Base-by-base conservation (phyloP, 2,888 invertebrate species). In the Melitaea athalia region DNA sequence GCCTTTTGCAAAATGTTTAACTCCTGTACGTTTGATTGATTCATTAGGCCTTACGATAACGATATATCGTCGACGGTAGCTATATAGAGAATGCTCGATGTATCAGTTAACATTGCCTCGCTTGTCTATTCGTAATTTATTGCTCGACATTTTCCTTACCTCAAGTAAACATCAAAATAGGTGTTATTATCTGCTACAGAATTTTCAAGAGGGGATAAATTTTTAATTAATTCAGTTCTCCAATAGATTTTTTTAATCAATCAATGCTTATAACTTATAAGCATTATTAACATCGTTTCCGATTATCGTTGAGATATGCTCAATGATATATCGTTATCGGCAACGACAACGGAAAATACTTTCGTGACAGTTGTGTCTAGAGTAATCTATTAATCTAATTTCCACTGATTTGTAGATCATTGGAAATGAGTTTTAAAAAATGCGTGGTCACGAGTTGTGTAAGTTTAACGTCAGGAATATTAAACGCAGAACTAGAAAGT, bases 401-500 rank as follows among this genome's bases (percentile, higher is more conserved):
- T 38, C 33, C 17, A 31, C 12, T 33, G 55, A 24, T n/a, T 3
- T 55, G 31, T 55, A 55, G 33, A 33, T 31, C 31, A 38, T 55
- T 55, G n/a, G 33, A 38, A 55, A n/a, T 55, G 33, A 7, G n/a
- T 8, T 52, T 52, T 52, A 52, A 55, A 55, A 55, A 55, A 14
- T n/a, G 55, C 55, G 10, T 33, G 7, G 55, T 55, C 55, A 55
- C 55, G 55, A 14, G 33, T 55, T 55, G 55, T 55, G n/a, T 55
- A 55, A 55, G 55, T 33, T 33, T n/a, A 55, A 38, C 55, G 55
- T 38, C n/a, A 38, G 8, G 38, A n/a, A 55, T 55, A 55, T 33
- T 55, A 55, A 24, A 55, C 55, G 17, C n/a, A 17, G 14, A 12
- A 33, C 14, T 55, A 55, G 55, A 55, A 55, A 55, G 55, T 55